These are phyloP conservation scores for Microctenopoma lineatum DNA, from an alignment of 2,797 vertebrate genomes.

Conservation along the genomic window DNA sequence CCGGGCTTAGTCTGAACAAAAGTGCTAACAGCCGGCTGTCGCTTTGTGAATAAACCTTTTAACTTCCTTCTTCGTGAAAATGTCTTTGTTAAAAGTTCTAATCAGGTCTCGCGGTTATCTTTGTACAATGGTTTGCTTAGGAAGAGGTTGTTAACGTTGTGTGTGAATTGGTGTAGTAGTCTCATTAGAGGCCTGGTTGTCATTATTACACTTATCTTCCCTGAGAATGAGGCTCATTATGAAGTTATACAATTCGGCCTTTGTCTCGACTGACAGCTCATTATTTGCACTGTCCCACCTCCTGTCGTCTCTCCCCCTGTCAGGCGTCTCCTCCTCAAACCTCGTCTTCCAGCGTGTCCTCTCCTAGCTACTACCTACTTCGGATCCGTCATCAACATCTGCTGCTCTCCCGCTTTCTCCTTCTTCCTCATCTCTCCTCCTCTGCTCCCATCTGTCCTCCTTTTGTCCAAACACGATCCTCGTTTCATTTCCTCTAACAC, in stretches of 20 bases:
- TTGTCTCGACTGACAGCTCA: slow-evolving; percentile 66
- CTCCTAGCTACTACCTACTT: neutral
- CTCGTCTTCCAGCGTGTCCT: slow-evolving; percentile 7
- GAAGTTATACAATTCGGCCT: slow-evolving; percentile 58
- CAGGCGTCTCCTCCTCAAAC: slow-evolving; percentile 17
- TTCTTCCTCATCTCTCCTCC: slow-evolving; percentile 12
- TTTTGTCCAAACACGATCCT: neutral
- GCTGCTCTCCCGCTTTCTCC: slow-evolving; percentile 23
- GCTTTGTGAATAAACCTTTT: slow-evolving; percentile 43
- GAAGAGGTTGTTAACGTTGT: slow-evolving; percentile 28
- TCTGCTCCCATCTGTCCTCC: slow-evolving; percentile 9
- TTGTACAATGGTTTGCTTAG: slow-evolving; percentile 27
- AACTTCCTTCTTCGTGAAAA: slow-evolving; percentile 20
- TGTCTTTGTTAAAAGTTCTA: slow-evolving; percentile 44
- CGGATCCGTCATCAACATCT: slow-evolving; percentile 31
- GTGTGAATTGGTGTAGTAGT: slow-evolving; percentile 27
- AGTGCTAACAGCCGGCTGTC: slow-evolving; percentile 15
- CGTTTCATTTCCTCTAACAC: slow-evolving; percentile 7
- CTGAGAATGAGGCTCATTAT: slow-evolving; percentile 54
- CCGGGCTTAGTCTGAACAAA: slow-evolving; percentile 4
- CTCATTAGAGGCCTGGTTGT: slow-evolving; percentile 51
- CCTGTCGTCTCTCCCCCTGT: slow-evolving; percentile 2
- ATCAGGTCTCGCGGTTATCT: slow-evolving; percentile 23
- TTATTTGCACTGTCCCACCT: slow-evolving; percentile 49
- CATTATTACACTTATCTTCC: slow-evolving; percentile 51